A percentile compares a stretch with the other conserved stretches of the same genome.
Evolutionary conservation across 2,888 invertebrate species (phyloP).

Genomic region (Erynnis tages): DNA sequence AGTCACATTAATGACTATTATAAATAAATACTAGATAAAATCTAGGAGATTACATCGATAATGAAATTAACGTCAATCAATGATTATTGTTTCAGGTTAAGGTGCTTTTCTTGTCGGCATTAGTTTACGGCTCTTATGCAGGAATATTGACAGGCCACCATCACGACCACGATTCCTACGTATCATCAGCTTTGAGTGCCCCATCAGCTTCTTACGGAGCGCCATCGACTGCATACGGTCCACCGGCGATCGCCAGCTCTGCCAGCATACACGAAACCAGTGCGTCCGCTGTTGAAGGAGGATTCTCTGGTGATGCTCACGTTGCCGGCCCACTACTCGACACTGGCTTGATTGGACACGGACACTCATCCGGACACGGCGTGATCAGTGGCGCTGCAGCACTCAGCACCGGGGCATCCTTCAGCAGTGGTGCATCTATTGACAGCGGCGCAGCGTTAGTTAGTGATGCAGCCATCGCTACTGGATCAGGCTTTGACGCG

Average conservation of each 20-base stretch:
- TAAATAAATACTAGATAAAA: not conserved
- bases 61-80: not conserved
- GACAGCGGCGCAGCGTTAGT: slow-evolving; percentile 15
- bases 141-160: slow-evolving; percentile 51
- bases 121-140: slow-evolving; percentile 60
- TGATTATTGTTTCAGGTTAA: slow-evolving; percentile 66
- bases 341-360: slow-evolving; percentile 12
- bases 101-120: slow-evolving; percentile 57
- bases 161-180: slow-evolving; percentile 57
- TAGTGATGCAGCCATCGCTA: slow-evolving; percentile 18
- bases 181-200: slow-evolving; percentile 56
- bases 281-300: slow-evolving; percentile 28
- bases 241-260: slow-evolving; percentile 36
- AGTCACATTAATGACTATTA: slow-evolving; percentile 46
- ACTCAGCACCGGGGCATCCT: slow-evolving; percentile 3
- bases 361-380: not conserved
- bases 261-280: slow-evolving; percentile 27
- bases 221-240: slow-evolving; percentile 59
- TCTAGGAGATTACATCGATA: not conserved
- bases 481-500: slow-evolving; percentile 29
- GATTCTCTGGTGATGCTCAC: slow-evolving; percentile 28
- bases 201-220: slow-evolving; percentile 66
- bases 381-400: slow-evolving; percentile 12
- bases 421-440: slow-evolving; percentile 12
- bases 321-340: slow-evolving; percentile 23